These are phyloP conservation scores for Catharus minimus DNA, from an alignment of 2,113 vertebrate genomes.

Conservation along the genomic window DNA sequence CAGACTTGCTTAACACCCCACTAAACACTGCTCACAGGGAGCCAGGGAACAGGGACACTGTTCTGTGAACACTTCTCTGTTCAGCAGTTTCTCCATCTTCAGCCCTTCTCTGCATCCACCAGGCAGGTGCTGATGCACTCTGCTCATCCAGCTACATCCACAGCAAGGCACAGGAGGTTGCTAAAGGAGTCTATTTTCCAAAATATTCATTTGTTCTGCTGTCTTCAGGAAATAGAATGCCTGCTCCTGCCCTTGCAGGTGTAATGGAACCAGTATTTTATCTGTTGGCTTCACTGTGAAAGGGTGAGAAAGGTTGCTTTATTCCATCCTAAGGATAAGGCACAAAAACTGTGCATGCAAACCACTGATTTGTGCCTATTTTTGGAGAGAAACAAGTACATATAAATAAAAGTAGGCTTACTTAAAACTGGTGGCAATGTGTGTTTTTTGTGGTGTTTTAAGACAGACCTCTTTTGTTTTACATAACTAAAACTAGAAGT, in stretches of 20 bases:
- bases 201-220: slow-evolving; percentile 19
- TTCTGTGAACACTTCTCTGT: neutral
- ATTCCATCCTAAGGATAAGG: neutral
- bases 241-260: neutral
- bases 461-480: neutral
- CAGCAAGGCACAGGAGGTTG: neutral
- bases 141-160: neutral
- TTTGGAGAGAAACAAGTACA: neutral
- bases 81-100: neutral
- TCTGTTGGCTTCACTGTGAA: neutral
- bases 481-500: neutral
- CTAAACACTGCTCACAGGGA: neutral
- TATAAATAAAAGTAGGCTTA: neutral
- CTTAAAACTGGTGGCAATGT: neutral
- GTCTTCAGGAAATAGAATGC: slow-evolving; percentile 4
- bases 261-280: slow-evolving; percentile 20
- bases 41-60: neutral
- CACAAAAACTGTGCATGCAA: neutral
- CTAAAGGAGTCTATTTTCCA: neutral
- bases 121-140: neutral
- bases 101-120: neutral
- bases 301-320: neutral
- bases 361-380: neutral
- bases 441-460: neutral
- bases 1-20: neutral